Evolutionary conservation across 2,888 invertebrate species (phyloP).

Genomic region (Xanthorhoe spadicearia): DNA sequence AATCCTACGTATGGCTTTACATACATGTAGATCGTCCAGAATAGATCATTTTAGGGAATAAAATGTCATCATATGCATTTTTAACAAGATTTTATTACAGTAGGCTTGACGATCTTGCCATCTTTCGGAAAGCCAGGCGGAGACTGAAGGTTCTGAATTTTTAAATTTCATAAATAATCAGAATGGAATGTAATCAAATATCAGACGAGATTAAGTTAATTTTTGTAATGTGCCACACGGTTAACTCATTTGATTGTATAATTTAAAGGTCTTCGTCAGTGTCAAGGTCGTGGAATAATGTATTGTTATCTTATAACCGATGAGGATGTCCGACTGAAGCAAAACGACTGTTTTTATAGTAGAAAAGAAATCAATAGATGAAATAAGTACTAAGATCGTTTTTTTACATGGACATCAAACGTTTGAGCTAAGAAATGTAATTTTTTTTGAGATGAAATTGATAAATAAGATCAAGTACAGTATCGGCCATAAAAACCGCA

Average conservation of each 20-base stretch:
- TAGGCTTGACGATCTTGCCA: no score
- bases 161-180: no score
- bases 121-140: no score
- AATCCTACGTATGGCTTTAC: background rate
- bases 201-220: background rate
- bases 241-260: conserved; percentile 17
- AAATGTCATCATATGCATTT: background rate
- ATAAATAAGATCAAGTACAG: background rate
- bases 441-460: background rate
- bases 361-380: background rate
- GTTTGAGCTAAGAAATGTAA: background rate
- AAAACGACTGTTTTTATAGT: background rate
- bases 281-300: conserved; percentile 20
- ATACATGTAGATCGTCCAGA: background rate
- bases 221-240: conserved; percentile 4
- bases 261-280: conserved; percentile 13
- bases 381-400: background rate
- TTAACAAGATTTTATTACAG: no score
- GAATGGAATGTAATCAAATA: no score
- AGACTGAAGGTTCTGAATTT: no score
- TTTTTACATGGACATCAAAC: background rate
- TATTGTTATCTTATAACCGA: background rate
- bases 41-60: background rate
- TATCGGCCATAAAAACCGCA: background rate
- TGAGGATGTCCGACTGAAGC: background rate